Evolutionary conservation across 2,888 invertebrate genomes (phyloP).

Genomic region (Zhuqinia jingwanae): DNA sequence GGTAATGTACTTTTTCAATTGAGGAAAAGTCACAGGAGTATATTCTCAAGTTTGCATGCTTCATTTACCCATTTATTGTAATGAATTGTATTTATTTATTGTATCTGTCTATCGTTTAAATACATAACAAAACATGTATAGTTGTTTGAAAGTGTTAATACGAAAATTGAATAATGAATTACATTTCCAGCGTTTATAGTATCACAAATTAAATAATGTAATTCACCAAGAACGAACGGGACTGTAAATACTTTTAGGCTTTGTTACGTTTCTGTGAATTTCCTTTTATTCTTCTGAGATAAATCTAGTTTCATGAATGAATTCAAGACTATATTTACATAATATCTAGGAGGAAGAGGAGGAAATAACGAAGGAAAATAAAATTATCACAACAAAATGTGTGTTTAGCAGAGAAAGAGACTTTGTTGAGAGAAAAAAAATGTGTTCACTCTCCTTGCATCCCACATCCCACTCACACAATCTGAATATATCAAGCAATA

Average conservation of each 20-base stretch:
- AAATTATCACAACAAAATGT: conserved; percentile 48
- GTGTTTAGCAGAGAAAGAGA: background rate
- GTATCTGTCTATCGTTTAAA: too few relatives aligned
- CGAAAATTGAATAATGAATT: conserved; percentile 28
- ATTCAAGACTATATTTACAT: conserved; percentile 62
- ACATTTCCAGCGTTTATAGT: background rate
- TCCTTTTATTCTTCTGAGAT: background rate
- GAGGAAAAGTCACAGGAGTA: too few relatives aligned
- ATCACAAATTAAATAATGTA: background rate
- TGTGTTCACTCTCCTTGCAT: background rate
- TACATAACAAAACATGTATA: too few relatives aligned
- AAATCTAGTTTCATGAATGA: conserved; percentile 60
- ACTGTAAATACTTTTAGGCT: background rate
- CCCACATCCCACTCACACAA: background rate
- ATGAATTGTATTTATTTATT: too few relatives aligned
- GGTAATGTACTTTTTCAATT: too few relatives aligned
- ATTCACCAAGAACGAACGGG: background rate
- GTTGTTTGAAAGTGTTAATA: background rate
- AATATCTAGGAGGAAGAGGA: conserved; percentile 37
- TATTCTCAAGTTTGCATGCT: too few relatives aligned
- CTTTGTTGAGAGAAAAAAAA: background rate
- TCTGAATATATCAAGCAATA: background rate
- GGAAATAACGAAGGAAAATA: conserved; percentile 62
- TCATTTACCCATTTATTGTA: too few relatives aligned
- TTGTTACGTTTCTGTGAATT: too few relatives aligned